Evolutionary conservation across 2,888 invertebrate species (phyloP), one percentile per base, ranked within the genome.

Genomic region (Apamea crenata): DNA sequence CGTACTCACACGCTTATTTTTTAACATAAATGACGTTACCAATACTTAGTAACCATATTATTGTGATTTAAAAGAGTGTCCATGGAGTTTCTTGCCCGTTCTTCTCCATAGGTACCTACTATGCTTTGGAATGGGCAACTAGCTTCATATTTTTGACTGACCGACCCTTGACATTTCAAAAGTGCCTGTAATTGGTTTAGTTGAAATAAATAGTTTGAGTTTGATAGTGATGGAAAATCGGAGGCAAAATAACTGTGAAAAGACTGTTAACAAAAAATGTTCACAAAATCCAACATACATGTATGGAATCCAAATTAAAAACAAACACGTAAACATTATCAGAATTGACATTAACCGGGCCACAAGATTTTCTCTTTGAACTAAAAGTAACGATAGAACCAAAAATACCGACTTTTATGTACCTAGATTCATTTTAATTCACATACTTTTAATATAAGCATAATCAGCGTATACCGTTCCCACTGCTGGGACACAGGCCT

Each of bases 341-440:
- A 16, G 32, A 63, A 68, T 74, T 71, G 70, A 74, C 70, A 71
- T 36, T 71, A 70, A 71, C 69, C 40, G 29, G 66, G 29, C 66
- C 66, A 69, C 32, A 53, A 53, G 29, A 72, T 73, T 69, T 47
- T 44, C 59, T 53, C 69, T 83, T 83, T 83, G 77, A 85, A 73
- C 76, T 69, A 69, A 85, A 75, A 68, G 76, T 85, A 80, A 59
- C 56, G 18, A 61, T 44, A 4, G 6, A 36, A 36, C 61, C 21
- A 70, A 56, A 73, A 81, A 77, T 70, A 81, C 16, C 29, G 4
- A 25, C 16, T 29, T 66, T 36, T 12, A 70, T 40, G 68, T 56
- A n/a, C n/a, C n/a, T n/a, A 76, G 10, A 68, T 44, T 61, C 16
- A 25, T 84, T 80, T 75, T n/a, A n/a, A n/a, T 65, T 65, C 32